These are phyloP conservation scores for Psilanteris sp. DNA, from an alignment of 1,140 invertebrate genomes.

Conservation along the genomic window DNA sequence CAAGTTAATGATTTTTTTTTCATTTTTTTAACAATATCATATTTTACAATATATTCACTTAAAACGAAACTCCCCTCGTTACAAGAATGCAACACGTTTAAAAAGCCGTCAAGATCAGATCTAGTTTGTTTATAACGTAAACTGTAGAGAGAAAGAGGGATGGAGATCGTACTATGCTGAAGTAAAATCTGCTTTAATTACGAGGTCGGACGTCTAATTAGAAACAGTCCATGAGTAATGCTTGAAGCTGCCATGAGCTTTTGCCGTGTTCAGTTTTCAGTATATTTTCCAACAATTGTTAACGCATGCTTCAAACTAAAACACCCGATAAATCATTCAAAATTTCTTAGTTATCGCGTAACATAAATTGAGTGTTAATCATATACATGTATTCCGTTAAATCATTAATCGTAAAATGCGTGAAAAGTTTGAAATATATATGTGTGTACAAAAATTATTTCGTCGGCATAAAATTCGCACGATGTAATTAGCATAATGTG, in stretches of 20 bases:
- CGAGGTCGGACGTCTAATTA: conserved; percentile 68
- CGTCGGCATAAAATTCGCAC: too few species aligned
- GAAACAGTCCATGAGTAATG: conserved; percentile 63
- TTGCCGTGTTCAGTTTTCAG: conserved; percentile 59
- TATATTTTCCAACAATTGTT: conserved; percentile 50
- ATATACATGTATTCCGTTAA: too few species aligned
- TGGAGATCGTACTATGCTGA: conserved; percentile 46
- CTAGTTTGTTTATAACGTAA: conserved; percentile 45
- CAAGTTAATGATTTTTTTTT: not conserved
- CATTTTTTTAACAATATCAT: conserved; percentile 23
- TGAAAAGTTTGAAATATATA: too few species aligned
- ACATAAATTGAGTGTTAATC: too few species aligned
- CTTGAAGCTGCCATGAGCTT: conserved; percentile 55
- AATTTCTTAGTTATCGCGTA: too few species aligned
- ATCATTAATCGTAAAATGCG: too few species aligned
- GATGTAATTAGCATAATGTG: too few species aligned
- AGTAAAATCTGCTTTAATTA: conserved; percentile 69
- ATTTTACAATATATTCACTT: conserved; percentile 10
- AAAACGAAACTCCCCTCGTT: conserved; percentile 20
- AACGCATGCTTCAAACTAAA: conserved; percentile 23
- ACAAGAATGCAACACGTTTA: conserved; percentile 38
- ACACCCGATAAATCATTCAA: not conserved
- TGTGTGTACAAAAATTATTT: too few species aligned
- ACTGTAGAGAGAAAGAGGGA: conserved; percentile 34
- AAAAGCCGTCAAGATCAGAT: conserved; percentile 55